phyloP scores from a whole-genome alignment of 2,797 vertebrate genomes.

The Muscicapa comitata region DNA sequence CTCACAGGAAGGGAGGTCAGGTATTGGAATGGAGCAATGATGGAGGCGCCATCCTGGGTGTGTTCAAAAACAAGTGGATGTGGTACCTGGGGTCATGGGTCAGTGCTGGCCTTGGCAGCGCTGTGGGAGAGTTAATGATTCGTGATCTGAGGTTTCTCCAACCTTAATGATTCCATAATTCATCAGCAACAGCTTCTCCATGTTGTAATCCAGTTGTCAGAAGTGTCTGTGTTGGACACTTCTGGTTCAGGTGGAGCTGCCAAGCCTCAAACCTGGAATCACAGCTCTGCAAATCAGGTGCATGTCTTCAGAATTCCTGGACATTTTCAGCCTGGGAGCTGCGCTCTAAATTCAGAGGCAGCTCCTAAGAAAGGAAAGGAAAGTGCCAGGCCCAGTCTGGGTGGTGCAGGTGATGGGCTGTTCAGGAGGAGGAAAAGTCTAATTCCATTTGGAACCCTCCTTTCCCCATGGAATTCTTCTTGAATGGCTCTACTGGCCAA shows the following conservation, averaged over 20 bases:
- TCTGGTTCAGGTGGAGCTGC: not conserved
- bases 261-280: not conserved
- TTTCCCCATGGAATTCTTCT: not conserved
- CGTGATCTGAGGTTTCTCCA: not conserved
- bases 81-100: not conserved
- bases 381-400: not conserved
- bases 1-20: not conserved
- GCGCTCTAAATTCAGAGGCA: accelerated
- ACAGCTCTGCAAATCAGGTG: not conserved
- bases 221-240: not conserved
- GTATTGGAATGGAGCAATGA: not conserved
- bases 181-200: not conserved
- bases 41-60: not conserved
- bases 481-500: not conserved
- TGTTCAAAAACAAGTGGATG: not conserved
- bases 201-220: not conserved
- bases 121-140: not conserved
- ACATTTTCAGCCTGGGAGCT: not conserved
- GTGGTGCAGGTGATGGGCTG: not conserved
- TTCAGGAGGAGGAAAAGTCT: not conserved
- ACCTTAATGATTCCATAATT: not conserved
- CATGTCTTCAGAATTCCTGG: not conserved
- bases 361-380: not conserved
- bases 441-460: not conserved
- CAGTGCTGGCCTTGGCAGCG: not conserved